Percentiles rank a stretch among this genome's conserved stretches.
Evolutionary conservation across 2,113 vertebrate genomes (phyloP).

Genomic region (Perognathus longimembris): DNA sequence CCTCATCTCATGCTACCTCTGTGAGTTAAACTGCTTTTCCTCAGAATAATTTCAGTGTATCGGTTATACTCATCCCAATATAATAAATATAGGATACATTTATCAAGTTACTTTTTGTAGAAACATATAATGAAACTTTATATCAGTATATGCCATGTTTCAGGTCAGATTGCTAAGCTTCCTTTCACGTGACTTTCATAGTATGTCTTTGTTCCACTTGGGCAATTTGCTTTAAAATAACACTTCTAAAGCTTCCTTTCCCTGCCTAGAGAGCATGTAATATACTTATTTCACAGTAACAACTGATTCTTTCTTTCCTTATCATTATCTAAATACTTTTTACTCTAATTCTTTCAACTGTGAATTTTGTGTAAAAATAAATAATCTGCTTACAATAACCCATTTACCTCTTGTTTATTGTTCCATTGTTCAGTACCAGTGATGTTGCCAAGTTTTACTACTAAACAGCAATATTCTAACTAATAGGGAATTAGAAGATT

Average conservation of each 20-base stretch:
- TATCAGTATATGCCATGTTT: not conserved
- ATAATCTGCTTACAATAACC: not conserved
- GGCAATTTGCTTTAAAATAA: not conserved
- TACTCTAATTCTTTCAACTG: not conserved
- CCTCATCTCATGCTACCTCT: not conserved
- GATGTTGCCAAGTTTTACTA: not conserved
- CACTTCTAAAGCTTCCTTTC: not conserved
- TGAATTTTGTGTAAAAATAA: not conserved
- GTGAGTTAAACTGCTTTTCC: not conserved
- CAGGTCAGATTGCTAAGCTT: not conserved
- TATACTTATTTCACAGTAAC: not conserved
- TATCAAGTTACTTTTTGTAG: not conserved
- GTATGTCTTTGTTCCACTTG: slow-evolving; percentile 19
- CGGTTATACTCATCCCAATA: not conserved
- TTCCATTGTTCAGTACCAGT: not conserved
- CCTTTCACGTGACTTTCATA: not conserved
- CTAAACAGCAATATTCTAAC: not conserved
- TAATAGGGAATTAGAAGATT: not conserved
- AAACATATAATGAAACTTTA: not conserved
- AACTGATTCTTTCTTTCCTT: not conserved
- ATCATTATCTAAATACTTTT: slow-evolving; percentile 2
- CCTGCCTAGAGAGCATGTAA: not conserved
- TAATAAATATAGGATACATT: not conserved
- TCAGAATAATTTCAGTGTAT: not conserved
- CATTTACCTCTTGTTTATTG: not conserved